Conservation (phyloP, 2,797 vertebrate species). For the Epinephelus awoara region DNA sequence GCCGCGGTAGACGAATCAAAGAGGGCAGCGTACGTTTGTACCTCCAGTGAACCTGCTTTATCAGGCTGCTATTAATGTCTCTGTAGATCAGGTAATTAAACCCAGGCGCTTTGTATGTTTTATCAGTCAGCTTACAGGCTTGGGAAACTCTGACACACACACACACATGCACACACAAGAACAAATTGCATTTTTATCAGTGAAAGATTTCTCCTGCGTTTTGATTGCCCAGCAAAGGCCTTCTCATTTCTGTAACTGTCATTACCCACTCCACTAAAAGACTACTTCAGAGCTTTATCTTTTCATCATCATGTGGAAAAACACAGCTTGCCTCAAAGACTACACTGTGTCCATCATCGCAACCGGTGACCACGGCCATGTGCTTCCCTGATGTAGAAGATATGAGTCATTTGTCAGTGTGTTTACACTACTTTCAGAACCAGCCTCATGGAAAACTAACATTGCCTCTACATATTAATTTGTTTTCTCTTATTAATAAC, state of each 20-base stretch:
- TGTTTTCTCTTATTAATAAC: constrained; percentile 37
- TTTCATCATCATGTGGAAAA: constrained; percentile 68
- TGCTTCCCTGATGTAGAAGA: constrained; percentile 67
- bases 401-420: constrained; percentile 71
- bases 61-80: constrained; percentile 57
- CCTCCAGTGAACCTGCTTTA: constrained; percentile 71
- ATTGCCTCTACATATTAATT: constrained; percentile 35
- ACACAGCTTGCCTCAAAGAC: constrained; percentile 41
- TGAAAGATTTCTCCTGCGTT: constrained; percentile 41
- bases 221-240: constrained; percentile 29
- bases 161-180: constrained; percentile 18
- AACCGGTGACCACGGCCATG: constrained; percentile 53
- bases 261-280: constrained; percentile 39
- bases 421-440: constrained; percentile 55
- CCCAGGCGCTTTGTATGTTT: constrained; percentile 65
- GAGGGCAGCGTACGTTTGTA: constrained; percentile 46
- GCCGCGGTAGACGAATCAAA: constrained; percentile 57
- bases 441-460: constrained; percentile 53
- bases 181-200: constrained; percentile 70
- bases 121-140: constrained; percentile 60
- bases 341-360: constrained; percentile 42
- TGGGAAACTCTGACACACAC: constrained; percentile 37
- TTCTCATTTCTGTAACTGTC: constrained; percentile 50
- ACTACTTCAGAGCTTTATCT: constrained; percentile 46
- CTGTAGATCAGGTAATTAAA: constrained; percentile 70